Conservation (phyloP, 2,797 vertebrate species). For the Coracias cyanogaster region DNA sequence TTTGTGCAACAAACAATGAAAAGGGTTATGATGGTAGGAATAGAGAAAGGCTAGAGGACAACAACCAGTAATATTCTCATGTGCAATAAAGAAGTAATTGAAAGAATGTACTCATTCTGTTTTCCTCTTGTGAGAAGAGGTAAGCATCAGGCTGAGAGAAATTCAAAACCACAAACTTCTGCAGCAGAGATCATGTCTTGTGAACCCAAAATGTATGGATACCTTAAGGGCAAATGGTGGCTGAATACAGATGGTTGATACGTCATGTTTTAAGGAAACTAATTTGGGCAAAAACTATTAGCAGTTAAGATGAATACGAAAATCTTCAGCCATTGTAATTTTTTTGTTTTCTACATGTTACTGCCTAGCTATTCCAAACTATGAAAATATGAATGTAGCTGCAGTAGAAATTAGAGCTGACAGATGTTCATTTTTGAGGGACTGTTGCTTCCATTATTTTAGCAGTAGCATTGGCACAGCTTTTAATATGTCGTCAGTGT, state of each 20-base stretch:
- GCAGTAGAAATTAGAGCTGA: background rate
- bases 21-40: background rate
- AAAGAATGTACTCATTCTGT: background rate
- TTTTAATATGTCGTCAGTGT: slow-evolving; percentile 28
- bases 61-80: background rate
- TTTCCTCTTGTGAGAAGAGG: background rate
- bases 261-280: background rate
- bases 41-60: background rate
- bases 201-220: background rate
- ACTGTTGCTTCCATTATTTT: background rate
- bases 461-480: background rate
- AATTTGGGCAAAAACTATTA: background rate
- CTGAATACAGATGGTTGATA: background rate
- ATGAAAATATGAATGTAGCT: background rate
- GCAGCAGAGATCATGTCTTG: background rate
- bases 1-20: accelerated
- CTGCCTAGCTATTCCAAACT: background rate
- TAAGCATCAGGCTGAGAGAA: background rate
- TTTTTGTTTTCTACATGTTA: background rate
- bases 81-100: background rate
- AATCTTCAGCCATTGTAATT: background rate
- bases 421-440: slow-evolving; percentile 4
- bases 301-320: background rate
- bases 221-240: background rate
- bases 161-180: background rate